A percentile compares a stretch with the other conserved stretches of the same genome.
phyloP scores from a whole-genome alignment of 2,888 invertebrate species.

The Peribatodes rhomboidaria region DNA sequence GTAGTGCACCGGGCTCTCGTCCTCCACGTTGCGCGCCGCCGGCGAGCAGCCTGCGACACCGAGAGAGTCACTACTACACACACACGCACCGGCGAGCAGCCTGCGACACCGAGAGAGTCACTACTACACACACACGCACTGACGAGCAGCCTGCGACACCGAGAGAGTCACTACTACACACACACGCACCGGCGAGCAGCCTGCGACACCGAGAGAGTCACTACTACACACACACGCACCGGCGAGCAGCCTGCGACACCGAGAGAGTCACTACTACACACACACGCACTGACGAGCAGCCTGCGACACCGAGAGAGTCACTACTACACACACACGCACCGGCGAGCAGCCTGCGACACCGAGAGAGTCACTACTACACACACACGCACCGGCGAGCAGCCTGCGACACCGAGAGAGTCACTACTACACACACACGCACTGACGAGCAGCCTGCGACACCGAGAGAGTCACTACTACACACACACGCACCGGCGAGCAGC shows the following conservation, averaged over 20 bases:
- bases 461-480: no score
- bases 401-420: no score
- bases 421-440: no score
- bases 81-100: background rate
- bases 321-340: no score
- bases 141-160: slow-evolving; percentile 5
- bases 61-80: background rate
- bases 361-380: background rate
- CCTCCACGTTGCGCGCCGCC: slow-evolving; percentile 5
- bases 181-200: background rate
- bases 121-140: no score
- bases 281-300: background rate
- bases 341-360: slow-evolving; percentile 5
- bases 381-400: background rate
- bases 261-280: background rate
- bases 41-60: slow-evolving; percentile 5
- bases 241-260: slow-evolving; percentile 5
- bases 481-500: no score
- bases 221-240: no score
- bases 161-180: background rate
- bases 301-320: no score
- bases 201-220: no score
- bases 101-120: no score
- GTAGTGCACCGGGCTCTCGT: slow-evolving; percentile 20
- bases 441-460: no score